phyloP scores from a whole-genome alignment of 2,113 vertebrate species.

The Paedocypris sp. region DNA sequence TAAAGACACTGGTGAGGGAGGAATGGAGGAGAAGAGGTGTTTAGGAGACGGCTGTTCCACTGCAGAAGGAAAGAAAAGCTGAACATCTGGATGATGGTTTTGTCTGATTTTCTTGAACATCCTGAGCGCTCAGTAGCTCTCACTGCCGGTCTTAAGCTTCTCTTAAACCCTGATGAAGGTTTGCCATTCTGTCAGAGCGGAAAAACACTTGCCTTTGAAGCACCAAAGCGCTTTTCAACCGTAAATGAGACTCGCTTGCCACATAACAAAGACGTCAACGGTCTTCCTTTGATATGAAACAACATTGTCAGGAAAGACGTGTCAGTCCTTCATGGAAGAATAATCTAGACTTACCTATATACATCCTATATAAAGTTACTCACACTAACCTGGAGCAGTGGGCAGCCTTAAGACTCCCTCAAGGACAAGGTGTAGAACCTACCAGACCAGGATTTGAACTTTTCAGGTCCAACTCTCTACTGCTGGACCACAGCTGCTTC shows the following conservation, averaged over 20 bases:
- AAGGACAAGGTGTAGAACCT: no score
- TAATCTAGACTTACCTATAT: no score
- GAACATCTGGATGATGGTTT: background rate
- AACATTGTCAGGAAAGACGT: background rate
- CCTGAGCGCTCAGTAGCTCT: background rate
- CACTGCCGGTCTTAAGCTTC: background rate
- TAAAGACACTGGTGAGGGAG: no score
- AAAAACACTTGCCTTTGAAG: slow-evolving; percentile 9
- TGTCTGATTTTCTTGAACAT: background rate
- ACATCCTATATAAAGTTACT: no score
- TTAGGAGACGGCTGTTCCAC: background rate
- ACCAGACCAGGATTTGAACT: no score
- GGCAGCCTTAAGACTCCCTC: no score
- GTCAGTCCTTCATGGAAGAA: no score
- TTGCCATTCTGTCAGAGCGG: background rate
- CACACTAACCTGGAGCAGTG: no score
- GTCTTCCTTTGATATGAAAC: slow-evolving; percentile 17
- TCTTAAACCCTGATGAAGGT: slow-evolving; percentile 12
- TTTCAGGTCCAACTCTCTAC: no score
- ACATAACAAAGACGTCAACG: background rate
- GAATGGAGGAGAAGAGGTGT: no score
- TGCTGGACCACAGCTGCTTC: no score
- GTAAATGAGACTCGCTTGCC: slow-evolving; percentile 3
- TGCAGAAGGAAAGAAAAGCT: background rate
- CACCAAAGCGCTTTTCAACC: background rate